Conservation (phyloP, 1,140 invertebrate genomes). For the Drosophila tristis region DNA sequence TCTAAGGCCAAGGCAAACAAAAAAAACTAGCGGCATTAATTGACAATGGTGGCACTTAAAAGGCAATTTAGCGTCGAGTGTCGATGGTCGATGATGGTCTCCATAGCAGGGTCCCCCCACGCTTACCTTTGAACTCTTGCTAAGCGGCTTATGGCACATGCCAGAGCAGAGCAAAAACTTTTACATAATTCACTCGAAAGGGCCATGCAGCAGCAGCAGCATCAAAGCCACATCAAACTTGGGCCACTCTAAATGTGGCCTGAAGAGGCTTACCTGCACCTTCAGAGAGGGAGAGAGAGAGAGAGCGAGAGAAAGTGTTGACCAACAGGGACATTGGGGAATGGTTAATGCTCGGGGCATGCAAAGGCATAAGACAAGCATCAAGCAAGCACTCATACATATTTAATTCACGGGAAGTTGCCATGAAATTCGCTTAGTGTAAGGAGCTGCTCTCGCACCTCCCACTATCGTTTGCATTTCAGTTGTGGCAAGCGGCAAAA, state of each 20-base stretch:
- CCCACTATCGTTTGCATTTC: too few species aligned
- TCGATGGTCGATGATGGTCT: neutral
- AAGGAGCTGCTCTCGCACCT: too few species aligned
- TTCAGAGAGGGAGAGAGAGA: neutral
- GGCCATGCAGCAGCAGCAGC: conserved; percentile 19
- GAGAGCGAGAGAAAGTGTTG: conserved; percentile 9
- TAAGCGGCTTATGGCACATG: conserved; percentile 46
- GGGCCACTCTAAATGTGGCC: conserved; percentile 19
- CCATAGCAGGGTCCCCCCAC: neutral
- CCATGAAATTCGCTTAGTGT: too few species aligned
- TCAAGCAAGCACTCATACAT: too few species aligned
- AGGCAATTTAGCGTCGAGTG: conserved; percentile 62
- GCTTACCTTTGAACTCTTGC: conserved; percentile 40
- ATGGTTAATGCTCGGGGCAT: too few species aligned
- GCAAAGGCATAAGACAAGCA: too few species aligned
- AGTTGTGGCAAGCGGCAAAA: neutral
- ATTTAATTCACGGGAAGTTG: too few species aligned
- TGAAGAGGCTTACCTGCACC: conserved; percentile 21
- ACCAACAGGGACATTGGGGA: neutral
- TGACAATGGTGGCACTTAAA: conserved; percentile 77
- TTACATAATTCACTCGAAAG: conserved; percentile 59
- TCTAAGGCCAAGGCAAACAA: conserved; percentile 63
- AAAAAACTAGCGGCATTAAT: conserved; percentile 64
- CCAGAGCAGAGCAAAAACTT: conserved; percentile 31
- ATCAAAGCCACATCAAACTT: conserved; percentile 50